phyloP scores from a whole-genome alignment of 92 coral and sea anemone genomes.

The Epizoanthus fatuus region DNA sequence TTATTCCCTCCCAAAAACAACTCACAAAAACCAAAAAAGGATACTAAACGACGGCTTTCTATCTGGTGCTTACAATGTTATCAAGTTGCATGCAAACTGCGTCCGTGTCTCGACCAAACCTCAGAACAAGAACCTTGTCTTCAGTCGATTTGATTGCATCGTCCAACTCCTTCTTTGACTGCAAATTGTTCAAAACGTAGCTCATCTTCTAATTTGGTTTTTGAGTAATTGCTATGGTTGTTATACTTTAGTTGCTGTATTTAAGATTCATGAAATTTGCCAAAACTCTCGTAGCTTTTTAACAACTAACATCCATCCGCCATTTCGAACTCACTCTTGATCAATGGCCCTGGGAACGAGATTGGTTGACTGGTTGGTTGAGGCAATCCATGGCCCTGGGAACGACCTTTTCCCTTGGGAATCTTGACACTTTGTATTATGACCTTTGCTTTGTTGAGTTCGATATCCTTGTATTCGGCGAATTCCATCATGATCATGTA shows the following conservation, averaged over 20 bases:
- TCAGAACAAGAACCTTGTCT: slow-evolving; percentile 96
- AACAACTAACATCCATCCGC: background rate
- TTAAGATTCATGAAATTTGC: background rate
- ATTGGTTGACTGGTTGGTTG: too few species aligned
- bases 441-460: too few species aligned
- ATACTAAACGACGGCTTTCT: background rate
- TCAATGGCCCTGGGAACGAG: too few species aligned
- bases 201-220: slow-evolving; percentile 59
- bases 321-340: background rate
- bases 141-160: slow-evolving; percentile 93
- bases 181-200: slow-evolving; percentile 82
- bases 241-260: background rate
- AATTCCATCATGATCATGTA: too few species aligned
- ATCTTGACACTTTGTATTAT: too few species aligned
- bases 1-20: background rate
- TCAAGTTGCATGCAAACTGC: slow-evolving; percentile 93
- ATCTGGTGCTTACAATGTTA: slow-evolving; percentile 86
- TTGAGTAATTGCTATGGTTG: background rate
- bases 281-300: background rate
- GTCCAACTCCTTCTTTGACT: slow-evolving; percentile 91
- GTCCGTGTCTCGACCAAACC: slow-evolving; percentile 95
- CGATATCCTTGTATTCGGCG: too few species aligned
- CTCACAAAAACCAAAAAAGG: background rate
- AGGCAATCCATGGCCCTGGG: too few species aligned
- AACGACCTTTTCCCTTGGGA: too few species aligned